Base-by-base conservation (phyloP, 2,888 invertebrate genomes). In the Helicoverpa assulta region DNA sequence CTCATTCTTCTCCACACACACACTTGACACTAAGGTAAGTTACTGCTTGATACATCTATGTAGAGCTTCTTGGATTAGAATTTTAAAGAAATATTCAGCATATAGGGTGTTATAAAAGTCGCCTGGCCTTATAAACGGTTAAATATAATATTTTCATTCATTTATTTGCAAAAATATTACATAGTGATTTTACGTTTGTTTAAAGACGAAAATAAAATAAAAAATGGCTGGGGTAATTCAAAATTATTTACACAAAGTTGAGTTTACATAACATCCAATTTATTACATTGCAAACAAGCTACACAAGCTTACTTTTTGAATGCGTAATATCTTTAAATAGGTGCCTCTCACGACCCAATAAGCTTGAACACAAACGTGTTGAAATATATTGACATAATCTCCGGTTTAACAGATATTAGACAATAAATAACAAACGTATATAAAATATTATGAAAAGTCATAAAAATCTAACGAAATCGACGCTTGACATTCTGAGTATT, bases 11-110 rank as follows among this genome's bases (percentile, higher is more conserved):
- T 89, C 93, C 12, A 89, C 94, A 51, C 91, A 94, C 85, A 91
- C 95, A 51, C 90, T 94, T 81, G 90, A 89, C 83, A 88, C 89
- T 89, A 94, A 95, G 94, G 95, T 95, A 90, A 90, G 92, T 72
- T 19, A n/a, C 0, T n/a, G n/a, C n/a, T n/a, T n/a, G n/a, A n/a
- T n/a, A n/a, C 1, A 40, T 12, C 14, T 40, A 40, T 10, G 10
- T 33, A 33, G 8, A 33, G 33, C 33, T 33, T 33, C 8, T 33
- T 33, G 0, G 1, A 1, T 33, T 10, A 33, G 33, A 33, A 10
- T 33, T 33, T 2, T 33, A 8, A 7, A 7, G 33, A 33, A 33
- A 10, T 33, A 26, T 26, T 26, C 26, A 26, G 21, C 21, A 2
- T 21, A 2, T 1, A 2, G 26, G 26, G 26, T 26, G 26, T 26